These are phyloP conservation scores for Pteruthius melanotis DNA, from an alignment of 2,113 vertebrate genomes.

Conservation along the genomic window DNA sequence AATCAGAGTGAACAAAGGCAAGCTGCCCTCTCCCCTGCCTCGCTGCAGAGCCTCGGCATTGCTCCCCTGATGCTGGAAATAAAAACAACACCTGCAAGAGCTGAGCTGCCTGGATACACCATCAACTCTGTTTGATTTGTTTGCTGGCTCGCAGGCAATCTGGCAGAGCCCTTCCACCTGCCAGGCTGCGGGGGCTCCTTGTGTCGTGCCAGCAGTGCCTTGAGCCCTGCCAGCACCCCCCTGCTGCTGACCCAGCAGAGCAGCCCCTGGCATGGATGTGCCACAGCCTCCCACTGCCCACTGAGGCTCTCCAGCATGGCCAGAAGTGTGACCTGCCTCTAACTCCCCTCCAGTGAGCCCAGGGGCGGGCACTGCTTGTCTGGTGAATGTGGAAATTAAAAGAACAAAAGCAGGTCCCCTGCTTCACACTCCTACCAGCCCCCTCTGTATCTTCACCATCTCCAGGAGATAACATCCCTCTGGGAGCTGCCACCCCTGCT, in stretches of 20 bases:
- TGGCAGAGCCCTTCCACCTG: background rate
- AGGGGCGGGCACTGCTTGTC: background rate
- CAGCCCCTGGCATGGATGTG: rapidly evolving
- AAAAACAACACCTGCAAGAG: background rate
- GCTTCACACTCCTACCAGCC: rapidly evolving
- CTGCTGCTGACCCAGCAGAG: background rate
- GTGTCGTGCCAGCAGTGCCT: background rate
- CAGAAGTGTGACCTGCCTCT: background rate
- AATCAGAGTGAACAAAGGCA: background rate
- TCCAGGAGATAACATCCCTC: background rate
- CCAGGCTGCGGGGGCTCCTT: background rate
- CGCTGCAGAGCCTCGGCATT: background rate
- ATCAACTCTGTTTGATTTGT: background rate
- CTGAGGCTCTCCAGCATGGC: rapidly evolving
- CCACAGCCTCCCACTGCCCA: background rate
- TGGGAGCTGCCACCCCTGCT: background rate
- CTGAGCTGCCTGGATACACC: background rate
- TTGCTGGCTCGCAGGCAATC: background rate
- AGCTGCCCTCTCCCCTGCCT: background rate
- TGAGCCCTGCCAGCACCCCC: background rate
- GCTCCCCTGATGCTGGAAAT: background rate
- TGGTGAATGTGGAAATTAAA: background rate
- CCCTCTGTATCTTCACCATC: background rate
- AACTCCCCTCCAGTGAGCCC: rapidly evolving
- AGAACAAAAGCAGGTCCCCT: background rate